These are phyloP conservation scores for Chrysodeixis includens DNA, from an alignment of 2,888 invertebrate species.

Conservation along the genomic window DNA sequence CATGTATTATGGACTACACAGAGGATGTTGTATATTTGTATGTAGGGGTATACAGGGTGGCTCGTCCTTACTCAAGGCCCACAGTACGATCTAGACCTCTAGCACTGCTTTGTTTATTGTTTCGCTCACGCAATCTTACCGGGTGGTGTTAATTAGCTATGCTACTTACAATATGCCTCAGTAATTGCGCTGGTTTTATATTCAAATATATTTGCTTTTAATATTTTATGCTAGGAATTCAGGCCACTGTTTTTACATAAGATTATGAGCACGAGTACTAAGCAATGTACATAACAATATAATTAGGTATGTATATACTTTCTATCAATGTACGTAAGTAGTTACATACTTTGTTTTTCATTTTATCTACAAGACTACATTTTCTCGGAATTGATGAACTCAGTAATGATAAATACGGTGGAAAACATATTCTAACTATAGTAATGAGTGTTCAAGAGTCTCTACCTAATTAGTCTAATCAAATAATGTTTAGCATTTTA, in stretches of 20 bases:
- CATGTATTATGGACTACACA: background rate
- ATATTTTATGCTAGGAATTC: too few relatives aligned
- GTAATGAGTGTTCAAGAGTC: background rate
- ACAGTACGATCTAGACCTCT: background rate
- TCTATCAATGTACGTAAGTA: too few relatives aligned
- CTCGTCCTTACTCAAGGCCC: background rate
- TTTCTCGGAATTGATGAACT: background rate
- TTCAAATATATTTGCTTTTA: background rate
- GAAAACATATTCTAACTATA: background rate
- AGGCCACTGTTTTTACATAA: too few relatives aligned
- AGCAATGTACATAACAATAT: too few relatives aligned
- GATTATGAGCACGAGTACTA: too few relatives aligned
- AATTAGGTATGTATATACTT: too few relatives aligned
- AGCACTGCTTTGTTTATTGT: constrained; percentile 1
- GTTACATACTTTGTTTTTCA: too few relatives aligned
- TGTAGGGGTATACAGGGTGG: constrained; percentile 5
- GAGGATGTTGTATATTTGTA: background rate
- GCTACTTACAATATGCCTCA: background rate
- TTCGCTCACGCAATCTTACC: background rate
- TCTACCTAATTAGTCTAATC: background rate
- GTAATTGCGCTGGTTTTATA: background rate
- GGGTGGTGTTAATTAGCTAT: background rate
- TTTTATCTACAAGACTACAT: too few relatives aligned
- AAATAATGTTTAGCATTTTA: constrained; percentile 1
- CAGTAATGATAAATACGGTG: background rate